Percentiles rank a stretch among this genome's conserved stretches.
Evolutionary conservation across 2,113 vertebrate species (phyloP).

Genomic region (Bufo gargarizans): DNA sequence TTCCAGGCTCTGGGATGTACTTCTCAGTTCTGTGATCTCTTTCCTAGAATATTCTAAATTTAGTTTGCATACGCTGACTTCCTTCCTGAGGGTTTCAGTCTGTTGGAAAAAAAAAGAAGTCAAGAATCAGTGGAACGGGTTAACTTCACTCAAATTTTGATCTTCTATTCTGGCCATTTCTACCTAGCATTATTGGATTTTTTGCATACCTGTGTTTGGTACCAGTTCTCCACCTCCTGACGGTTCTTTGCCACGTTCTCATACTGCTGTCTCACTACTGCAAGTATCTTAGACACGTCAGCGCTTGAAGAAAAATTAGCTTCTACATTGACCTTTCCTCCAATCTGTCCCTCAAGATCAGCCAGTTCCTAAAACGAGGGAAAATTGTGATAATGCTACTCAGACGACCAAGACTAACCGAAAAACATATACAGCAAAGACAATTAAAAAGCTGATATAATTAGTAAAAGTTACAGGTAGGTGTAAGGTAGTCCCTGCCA

Average conservation of each 20-base stretch:
- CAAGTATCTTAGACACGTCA: slow-evolving; percentile 73
- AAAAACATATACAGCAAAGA: background rate
- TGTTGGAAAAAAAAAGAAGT: slow-evolving; percentile 54
- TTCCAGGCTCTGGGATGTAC: slow-evolving; percentile 78
- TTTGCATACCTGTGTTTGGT: slow-evolving; percentile 77
- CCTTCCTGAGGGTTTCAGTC: slow-evolving; percentile 70
- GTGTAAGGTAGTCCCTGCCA: background rate
- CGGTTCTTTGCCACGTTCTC: slow-evolving; percentile 86
- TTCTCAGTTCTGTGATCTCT: slow-evolving; percentile 76
- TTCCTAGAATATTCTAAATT: slow-evolving; percentile 75
- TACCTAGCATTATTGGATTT: background rate
- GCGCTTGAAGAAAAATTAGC: slow-evolving; percentile 68
- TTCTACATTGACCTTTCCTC: slow-evolving; percentile 76
- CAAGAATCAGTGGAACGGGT: background rate
- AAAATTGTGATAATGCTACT: background rate
- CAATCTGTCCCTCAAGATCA: slow-evolving; percentile 66
- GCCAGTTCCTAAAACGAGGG: slow-evolving; percentile 64
- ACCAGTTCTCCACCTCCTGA: slow-evolving; percentile 84
- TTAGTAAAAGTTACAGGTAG: background rate
- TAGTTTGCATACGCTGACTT: slow-evolving; percentile 73
- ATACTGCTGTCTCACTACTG: slow-evolving; percentile 82
- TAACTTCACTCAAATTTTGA: background rate
- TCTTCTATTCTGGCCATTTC: background rate
- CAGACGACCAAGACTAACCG: background rate
- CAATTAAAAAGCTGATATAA: background rate